Evolutionary conservation across 2,888 invertebrate genomes (phyloP).

Genomic region (Embidobia sp.): DNA sequence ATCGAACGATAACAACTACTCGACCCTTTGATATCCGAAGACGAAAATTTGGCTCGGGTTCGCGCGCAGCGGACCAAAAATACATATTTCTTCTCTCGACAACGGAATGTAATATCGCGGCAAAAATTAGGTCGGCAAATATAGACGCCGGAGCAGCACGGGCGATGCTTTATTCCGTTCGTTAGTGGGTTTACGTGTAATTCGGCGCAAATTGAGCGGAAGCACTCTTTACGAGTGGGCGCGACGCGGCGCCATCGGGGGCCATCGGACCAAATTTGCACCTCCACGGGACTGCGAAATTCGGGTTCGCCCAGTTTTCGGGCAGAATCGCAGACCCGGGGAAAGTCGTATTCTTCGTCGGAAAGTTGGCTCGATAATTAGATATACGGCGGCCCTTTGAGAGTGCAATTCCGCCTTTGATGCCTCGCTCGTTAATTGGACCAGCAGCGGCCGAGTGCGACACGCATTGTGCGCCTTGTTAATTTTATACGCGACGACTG

Average conservation of each 20-base stretch:
- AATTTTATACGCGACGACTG: conserved; percentile 39
- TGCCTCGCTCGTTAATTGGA: conserved; percentile 53
- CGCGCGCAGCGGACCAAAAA: conserved; percentile 15
- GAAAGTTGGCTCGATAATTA: conserved; percentile 48
- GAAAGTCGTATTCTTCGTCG: conserved; percentile 35
- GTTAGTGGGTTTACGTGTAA: conserved; percentile 3
- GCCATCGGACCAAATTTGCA: conserved; percentile 5
- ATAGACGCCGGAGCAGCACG: conserved; percentile 4
- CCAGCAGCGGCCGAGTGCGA: conserved; percentile 30
- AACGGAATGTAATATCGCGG: conserved; percentile 20
- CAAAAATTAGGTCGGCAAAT: conserved; percentile 41
- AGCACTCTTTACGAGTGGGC: conserved; percentile 11
- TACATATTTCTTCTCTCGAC: conserved; percentile 22
- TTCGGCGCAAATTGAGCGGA: conserved; percentile 5
- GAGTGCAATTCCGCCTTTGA: conserved; percentile 58
- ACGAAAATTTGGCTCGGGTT: conserved; percentile 11
- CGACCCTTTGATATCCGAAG: conserved; percentile 4
- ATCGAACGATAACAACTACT: conserved; percentile 2
- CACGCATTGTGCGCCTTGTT: conserved; percentile 53
- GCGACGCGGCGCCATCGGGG: background rate
- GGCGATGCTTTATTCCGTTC: conserved; percentile 14
- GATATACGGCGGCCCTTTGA: conserved; percentile 47
- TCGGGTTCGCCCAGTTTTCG: conserved; percentile 19
- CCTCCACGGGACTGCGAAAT: conserved; percentile 3
- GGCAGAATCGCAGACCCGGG: conserved; percentile 38